Percentiles rank a stretch among this genome's conserved stretches.
These are phyloP conservation scores for Hymenochirus boettgeri DNA, from an alignment of 2,113 vertebrate species.

Conservation along the genomic window DNA sequence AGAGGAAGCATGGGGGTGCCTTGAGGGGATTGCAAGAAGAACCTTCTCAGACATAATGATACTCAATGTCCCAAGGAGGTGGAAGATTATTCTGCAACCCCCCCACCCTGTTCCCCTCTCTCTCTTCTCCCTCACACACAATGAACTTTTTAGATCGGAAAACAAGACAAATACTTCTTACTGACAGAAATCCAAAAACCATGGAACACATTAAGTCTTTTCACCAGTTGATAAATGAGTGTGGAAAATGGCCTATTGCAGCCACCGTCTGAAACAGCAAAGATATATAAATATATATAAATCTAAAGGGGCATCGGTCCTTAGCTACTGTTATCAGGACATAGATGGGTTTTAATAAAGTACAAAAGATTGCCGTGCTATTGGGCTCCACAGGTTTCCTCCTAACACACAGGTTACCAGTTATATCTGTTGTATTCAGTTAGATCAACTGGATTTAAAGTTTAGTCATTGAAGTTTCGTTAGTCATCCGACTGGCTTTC, in stretches of 20 bases:
- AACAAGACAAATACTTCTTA: slow-evolving; percentile 18
- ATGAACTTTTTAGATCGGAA: slow-evolving; percentile 13
- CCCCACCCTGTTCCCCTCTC: slow-evolving; percentile 1
- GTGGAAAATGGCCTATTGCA: background rate
- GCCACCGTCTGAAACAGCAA: too few species aligned
- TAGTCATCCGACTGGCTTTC: too few species aligned
- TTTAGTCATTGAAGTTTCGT: too few species aligned
- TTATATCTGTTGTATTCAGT: too few species aligned
- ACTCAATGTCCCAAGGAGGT: slow-evolving; percentile 25
- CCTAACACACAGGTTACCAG: too few species aligned
- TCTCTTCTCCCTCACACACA: slow-evolving; percentile 22
- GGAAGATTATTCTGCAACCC: slow-evolving; percentile 2
- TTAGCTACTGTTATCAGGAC: too few species aligned
- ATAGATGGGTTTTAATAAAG: too few species aligned
- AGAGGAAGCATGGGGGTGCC: slow-evolving; percentile 27
- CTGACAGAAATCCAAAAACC: slow-evolving; percentile 27
- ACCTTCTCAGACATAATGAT: slow-evolving; percentile 31
- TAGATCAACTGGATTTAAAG: too few species aligned
- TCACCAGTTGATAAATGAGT: slow-evolving; percentile 30
- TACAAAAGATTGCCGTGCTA: too few species aligned
- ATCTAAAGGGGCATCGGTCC: too few species aligned
- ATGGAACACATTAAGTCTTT: slow-evolving; percentile 19
- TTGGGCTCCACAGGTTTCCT: too few species aligned
- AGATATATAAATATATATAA: too few species aligned
- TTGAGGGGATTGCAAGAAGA: slow-evolving; percentile 18